A percentile compares a stretch with the other conserved stretches of the same genome.
phyloP scores from a whole-genome alignment of 2,113 vertebrate genomes.

The Gopherus evgoodei region DNA sequence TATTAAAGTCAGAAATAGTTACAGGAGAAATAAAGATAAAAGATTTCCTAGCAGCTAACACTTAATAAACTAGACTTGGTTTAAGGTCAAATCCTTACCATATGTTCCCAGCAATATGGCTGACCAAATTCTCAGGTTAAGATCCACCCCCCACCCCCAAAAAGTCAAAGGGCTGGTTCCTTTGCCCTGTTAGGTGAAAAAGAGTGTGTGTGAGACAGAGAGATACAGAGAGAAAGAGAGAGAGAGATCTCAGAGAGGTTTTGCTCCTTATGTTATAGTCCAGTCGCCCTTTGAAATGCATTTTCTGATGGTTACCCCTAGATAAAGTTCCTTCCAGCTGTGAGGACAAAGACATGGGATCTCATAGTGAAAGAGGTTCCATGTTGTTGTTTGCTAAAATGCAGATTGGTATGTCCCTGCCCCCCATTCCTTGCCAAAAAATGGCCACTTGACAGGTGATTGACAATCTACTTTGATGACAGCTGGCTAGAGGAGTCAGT shows the following conservation, averaged over 20 bases:
- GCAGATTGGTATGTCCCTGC: neutral
- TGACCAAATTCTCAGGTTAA: neutral
- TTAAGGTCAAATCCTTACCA: neutral
- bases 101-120: neutral
- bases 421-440: neutral
- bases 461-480: neutral
- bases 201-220: too few relatives aligned
- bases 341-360: neutral
- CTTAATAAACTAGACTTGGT: neutral
- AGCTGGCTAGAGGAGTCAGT: neutral
- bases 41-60: neutral
- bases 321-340: neutral
- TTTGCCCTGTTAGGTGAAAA: neutral
- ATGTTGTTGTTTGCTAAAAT: neutral
- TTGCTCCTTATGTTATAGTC: neutral
- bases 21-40: neutral
- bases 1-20: neutral
- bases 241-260: neutral
- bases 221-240: too few relatives aligned
- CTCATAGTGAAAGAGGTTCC: neutral
- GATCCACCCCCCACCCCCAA: neutral
- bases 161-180: neutral
- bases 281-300: neutral
- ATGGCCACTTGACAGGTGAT: neutral
- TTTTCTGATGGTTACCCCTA: neutral